Conservation (phyloP, 2,797 vertebrate species). For the Onychomys arenicola region DNA sequence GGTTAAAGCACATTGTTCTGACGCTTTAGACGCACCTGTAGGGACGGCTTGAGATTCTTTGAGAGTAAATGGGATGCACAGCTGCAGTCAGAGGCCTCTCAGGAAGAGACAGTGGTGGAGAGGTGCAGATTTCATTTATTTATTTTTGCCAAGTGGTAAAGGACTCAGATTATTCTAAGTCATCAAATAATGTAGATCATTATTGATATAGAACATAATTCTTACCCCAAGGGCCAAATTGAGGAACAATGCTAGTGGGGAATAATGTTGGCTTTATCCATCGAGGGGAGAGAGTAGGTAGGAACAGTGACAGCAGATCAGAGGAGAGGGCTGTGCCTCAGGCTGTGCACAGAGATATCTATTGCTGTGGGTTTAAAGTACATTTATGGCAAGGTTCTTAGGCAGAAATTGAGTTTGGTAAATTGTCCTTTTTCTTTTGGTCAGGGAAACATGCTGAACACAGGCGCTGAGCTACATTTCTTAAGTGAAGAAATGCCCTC, state of each 20-base stretch:
- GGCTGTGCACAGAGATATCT: background rate
- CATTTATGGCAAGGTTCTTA: background rate
- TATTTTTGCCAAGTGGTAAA: background rate
- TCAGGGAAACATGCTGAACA: background rate
- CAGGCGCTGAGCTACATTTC: background rate
- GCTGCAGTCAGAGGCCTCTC: background rate
- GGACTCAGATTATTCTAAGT: background rate
- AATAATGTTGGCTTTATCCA: background rate
- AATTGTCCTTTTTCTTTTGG: constrained; percentile 18
- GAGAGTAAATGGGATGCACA: background rate
- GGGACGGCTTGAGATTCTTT: background rate
- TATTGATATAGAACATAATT: background rate
- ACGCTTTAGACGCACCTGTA: background rate
- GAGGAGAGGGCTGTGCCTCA: background rate
- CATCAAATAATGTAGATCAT: background rate
- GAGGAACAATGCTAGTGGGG: background rate
- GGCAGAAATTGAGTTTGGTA: background rate
- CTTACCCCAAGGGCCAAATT: background rate
- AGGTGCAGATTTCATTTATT: background rate
- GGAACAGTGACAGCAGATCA: background rate
- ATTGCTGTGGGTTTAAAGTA: background rate
- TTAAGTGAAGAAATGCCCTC: background rate
- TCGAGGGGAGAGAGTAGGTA: background rate
- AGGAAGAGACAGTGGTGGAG: background rate
- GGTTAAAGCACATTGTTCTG: background rate